Conservation (phyloP, 2,113 vertebrate genomes). For the Morone saxatilis region DNA sequence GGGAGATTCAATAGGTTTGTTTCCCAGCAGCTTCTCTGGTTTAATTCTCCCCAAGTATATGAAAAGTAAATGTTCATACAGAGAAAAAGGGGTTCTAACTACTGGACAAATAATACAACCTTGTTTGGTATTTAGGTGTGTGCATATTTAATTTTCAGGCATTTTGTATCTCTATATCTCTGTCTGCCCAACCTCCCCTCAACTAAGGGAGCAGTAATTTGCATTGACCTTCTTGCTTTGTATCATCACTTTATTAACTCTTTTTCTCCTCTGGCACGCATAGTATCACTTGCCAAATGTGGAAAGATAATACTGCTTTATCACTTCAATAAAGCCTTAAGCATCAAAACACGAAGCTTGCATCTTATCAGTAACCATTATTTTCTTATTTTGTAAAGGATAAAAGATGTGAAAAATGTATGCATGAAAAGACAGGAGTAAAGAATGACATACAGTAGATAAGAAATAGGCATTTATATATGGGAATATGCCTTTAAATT, state of each 20-base stretch:
- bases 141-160: constrained; percentile 19
- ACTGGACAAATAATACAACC: constrained; percentile 34
- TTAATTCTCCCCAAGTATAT: constrained; percentile 6
- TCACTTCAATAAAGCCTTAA: constrained; percentile 21
- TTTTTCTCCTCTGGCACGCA: neutral
- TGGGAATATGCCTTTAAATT: neutral
- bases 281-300: constrained; percentile 16
- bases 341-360: neutral
- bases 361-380: constrained; percentile 13
- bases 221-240: constrained; percentile 53
- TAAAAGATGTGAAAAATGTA: neutral
- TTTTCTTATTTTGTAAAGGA: neutral
- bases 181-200: neutral
- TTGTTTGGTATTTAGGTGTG: constrained; percentile 33
- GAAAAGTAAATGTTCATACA: constrained; percentile 7
- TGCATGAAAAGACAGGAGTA: neutral
- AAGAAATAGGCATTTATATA: too few species aligned
- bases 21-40: constrained; percentile 37
- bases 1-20: constrained; percentile 15
- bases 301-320: constrained; percentile 32
- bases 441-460: too few species aligned
- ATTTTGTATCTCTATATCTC: neutral
- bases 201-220: constrained; percentile 34
- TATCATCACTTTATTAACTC: constrained; percentile 28
- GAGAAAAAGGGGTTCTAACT: constrained; percentile 7